These are phyloP conservation scores for Oceanites oceanicus DNA, from an alignment of 2,113 vertebrate genomes.

Conservation along the genomic window DNA sequence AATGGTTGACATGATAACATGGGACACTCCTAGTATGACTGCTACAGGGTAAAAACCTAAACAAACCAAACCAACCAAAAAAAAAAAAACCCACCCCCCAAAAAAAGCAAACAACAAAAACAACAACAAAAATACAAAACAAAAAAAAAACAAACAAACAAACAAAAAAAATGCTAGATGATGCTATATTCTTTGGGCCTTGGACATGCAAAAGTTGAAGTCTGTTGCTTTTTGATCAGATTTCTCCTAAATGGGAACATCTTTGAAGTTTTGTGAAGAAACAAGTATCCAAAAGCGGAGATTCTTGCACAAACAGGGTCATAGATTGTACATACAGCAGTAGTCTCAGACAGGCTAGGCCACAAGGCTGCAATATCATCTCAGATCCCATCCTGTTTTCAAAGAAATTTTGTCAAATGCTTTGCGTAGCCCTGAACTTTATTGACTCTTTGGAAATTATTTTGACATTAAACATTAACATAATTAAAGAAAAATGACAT, in stretches of 20 bases:
- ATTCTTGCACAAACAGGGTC: not conserved
- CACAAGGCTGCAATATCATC: not conserved
- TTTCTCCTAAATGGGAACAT: not conserved
- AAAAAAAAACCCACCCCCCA: too few relatives aligned
- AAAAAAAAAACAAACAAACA: not conserved
- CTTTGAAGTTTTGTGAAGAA: not conserved
- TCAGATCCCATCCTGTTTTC: not conserved
- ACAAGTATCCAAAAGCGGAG: not conserved
- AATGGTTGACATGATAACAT: not conserved
- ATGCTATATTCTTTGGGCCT: not conserved
- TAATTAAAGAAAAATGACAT: not conserved
- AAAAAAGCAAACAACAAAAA: not conserved
- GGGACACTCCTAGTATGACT: not conserved
- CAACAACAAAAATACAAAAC: not conserved
- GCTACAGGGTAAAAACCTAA: not conserved
- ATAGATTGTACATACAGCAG: not conserved
- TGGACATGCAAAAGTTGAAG: not conserved
- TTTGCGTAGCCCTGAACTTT: not conserved
- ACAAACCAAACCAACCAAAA: not conserved
- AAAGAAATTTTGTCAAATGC: not conserved
- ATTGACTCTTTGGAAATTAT: not conserved
- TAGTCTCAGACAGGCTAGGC: not conserved
- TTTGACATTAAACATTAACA: not conserved
- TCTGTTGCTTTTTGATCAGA: fast-evolving
- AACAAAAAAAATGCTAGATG: not conserved